Evolutionary conservation across 2,888 invertebrate species (phyloP).

Genomic region (Nephrotoma guestfalica): DNA sequence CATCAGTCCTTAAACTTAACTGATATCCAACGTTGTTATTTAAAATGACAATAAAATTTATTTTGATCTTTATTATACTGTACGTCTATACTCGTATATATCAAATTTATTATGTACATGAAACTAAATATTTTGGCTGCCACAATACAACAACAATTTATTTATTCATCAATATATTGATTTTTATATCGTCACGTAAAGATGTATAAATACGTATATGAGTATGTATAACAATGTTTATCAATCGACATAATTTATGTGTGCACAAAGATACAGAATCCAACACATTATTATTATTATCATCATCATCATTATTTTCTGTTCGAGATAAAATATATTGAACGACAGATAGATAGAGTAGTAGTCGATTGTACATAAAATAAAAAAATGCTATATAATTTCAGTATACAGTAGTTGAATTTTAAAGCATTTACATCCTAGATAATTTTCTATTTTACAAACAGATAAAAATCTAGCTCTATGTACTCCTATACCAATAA

Average conservation of each 20-base stretch:
- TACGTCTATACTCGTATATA: background rate
- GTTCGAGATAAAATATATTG: no score
- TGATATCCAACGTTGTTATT: background rate
- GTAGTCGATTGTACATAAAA: background rate
- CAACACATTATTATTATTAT: background rate
- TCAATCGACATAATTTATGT: background rate
- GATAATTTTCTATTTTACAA: background rate
- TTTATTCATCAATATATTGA: background rate
- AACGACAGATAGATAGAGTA: background rate
- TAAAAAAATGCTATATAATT: background rate
- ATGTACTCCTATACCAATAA: background rate
- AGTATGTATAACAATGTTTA: background rate
- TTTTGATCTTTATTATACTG: background rate
- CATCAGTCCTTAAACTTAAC: background rate
- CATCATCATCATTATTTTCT: background rate
- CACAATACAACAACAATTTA: background rate
- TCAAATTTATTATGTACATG: background rate
- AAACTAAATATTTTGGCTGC: background rate
- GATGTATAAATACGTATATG: background rate
- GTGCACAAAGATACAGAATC: background rate
- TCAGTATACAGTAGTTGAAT: background rate
- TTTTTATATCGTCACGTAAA: background rate
- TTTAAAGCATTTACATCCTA: background rate
- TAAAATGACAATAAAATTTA: background rate
- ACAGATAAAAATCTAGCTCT: background rate